These are phyloP conservation scores for Nemoura dubitans DNA, from an alignment of 2,888 invertebrate genomes.

Conservation along the genomic window DNA sequence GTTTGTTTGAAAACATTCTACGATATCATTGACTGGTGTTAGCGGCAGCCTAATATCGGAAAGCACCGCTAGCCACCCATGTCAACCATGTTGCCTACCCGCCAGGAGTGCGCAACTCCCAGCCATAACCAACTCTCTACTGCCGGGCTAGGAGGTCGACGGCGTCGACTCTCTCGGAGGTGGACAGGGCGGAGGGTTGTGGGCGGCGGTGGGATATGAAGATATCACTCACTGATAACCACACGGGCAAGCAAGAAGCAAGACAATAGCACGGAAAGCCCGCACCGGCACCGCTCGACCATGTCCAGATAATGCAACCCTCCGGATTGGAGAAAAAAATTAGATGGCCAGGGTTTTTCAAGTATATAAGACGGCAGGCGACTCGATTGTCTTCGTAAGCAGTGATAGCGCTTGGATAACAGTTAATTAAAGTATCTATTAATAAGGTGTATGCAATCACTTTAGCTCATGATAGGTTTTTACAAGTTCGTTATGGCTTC, in stretches of 20 bases:
- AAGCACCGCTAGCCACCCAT: no score
- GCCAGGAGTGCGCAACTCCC: no score
- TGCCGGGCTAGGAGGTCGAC: no score
- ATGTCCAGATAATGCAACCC: background rate
- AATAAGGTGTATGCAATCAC: no score
- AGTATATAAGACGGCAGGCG: background rate
- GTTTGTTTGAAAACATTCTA: no score
- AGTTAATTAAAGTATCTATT: background rate
- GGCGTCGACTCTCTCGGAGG: background rate
- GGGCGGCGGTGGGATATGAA: conserved; percentile 32
- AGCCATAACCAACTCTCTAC: no score
- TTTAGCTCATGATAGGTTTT: no score
- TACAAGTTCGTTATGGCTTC: background rate
- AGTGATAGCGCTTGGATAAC: background rate
- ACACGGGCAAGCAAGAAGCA: background rate
- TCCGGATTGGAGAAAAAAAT: background rate
- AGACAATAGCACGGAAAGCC: conserved; percentile 25
- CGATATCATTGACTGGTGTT: no score
- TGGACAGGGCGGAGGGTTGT: conserved; percentile 23
- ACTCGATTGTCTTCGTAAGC: background rate
- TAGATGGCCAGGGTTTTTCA: background rate
- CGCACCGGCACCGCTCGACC: conserved; percentile 2
- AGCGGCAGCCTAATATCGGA: no score
- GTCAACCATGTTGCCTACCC: no score
- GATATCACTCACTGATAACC: conserved; percentile 42